Evolutionary conservation across 2,888 invertebrate genomes (phyloP).

Genomic region (Drosophila austrosaltans): DNA sequence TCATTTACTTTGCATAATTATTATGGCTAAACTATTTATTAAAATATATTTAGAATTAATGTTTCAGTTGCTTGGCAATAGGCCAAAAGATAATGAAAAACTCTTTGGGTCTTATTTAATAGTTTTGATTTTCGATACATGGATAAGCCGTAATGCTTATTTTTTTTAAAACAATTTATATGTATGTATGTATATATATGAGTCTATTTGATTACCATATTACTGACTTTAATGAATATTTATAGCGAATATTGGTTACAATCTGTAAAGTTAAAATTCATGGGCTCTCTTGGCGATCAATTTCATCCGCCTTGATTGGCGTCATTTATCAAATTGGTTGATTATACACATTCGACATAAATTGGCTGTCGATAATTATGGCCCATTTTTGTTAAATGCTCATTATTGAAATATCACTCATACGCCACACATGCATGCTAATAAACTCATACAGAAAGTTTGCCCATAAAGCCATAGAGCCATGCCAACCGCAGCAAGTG

Average conservation of each 20-base stretch:
- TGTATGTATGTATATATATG: too few species aligned
- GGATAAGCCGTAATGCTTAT: too few species aligned
- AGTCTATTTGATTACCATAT: too few species aligned
- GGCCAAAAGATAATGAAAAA: too few species aligned
- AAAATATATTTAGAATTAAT: background rate
- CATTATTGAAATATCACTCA: conserved; percentile 59
- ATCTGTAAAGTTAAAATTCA: too few species aligned
- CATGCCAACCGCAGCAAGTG: conserved; percentile 50
- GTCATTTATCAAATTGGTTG: conserved; percentile 10
- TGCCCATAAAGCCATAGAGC: conserved; percentile 43
- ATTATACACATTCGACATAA: conserved; percentile 31
- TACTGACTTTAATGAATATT: too few species aligned
- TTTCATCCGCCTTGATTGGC: conserved; percentile 4
- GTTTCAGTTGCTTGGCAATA: too few species aligned
- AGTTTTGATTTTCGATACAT: too few species aligned
- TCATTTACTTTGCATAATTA: conserved; percentile 6
- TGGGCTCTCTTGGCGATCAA: conserved; percentile 1
- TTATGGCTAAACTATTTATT: background rate
- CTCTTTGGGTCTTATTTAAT: too few species aligned
- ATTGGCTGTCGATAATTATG: conserved; percentile 46
- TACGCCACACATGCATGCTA: conserved; percentile 53
- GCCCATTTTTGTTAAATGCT: conserved; percentile 42
- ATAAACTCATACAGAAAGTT: conserved; percentile 62
- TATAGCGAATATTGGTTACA: too few species aligned
- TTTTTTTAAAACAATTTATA: too few species aligned